Evolutionary conservation across 2,113 vertebrate genomes (phyloP), one percentile per base, ranked within the genome.

Genomic region (Henicopernis longicauda): DNA sequence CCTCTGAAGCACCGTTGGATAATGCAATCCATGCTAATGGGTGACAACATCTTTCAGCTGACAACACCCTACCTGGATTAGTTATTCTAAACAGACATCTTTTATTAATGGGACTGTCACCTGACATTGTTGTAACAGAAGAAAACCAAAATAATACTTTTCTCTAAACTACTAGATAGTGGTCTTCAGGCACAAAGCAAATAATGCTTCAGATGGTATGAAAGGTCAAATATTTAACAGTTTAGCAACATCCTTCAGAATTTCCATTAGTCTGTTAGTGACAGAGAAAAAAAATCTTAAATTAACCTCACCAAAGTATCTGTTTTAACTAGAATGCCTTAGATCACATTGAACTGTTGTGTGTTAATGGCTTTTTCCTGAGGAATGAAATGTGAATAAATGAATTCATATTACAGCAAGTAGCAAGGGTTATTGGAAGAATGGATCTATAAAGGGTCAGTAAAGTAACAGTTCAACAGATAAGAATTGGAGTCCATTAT

Each of bases 371-470:
- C 7, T 82, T 89, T 95, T 90, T 81, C 69, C 77, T 54, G 45
- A 93, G 32, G 29, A 93, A 85, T 73, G 40, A 80, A 73, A 86
- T 55, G 45, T 76, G 73, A 95, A 86, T 87, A 94, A 90, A 93
- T 92, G 49, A 89, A 85, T 82, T 89, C 90, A 85, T 80, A 81
- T 82, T 82, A 82, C 54, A 82, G 49, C 76, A 91, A 95, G 70
- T 91, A 85, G 57, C 54, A 91, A 86, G 32, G 57, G 16, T 72
- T 86, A 87, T 59, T 87, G 89, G 63, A 80, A 91, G 66, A 95
- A 70, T 3, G 6, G 47, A 70, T 95, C 73, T 91, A 73, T 70
- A 93, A 91, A 80, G n/a, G 20, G 23, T 66, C 49, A 45, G 29
- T 36, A 80, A 55, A 91, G 42, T 38, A 87, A 83, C 11, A 78